phyloP scores from a whole-genome alignment of 2,888 invertebrate genomes.

The Sphinx pinastri region DNA sequence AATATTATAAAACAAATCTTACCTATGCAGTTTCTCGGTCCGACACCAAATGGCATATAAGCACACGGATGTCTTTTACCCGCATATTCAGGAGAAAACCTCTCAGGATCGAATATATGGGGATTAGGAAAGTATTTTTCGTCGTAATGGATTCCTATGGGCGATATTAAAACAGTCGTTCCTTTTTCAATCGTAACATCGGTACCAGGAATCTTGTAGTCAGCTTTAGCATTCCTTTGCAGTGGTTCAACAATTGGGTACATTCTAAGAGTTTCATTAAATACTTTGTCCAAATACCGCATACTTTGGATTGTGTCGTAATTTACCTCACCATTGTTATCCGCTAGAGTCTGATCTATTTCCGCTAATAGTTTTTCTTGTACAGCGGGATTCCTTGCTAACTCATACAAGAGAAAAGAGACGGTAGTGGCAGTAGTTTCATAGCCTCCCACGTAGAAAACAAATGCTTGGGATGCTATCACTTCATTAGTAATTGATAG shows the following conservation, averaged over 20 bases:
- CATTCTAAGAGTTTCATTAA: constrained; percentile 67
- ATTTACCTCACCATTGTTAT: constrained; percentile 55
- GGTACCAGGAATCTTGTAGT: too few relatives aligned
- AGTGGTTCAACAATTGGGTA: constrained; percentile 69
- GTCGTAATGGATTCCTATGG: constrained; percentile 67
- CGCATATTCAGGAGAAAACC: too few relatives aligned
- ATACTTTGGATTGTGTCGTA: constrained; percentile 65
- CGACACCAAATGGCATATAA: constrained; percentile 69
- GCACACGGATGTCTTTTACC: constrained; percentile 52
- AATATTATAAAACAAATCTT: constrained; percentile 35
- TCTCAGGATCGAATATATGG: too few relatives aligned
- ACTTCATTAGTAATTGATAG: constrained; percentile 55
- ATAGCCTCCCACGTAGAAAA: constrained; percentile 72
- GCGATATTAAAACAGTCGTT: constrained; percentile 44
- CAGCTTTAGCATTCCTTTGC: constrained; percentile 44
- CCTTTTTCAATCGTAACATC: too few relatives aligned
- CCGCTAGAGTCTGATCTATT: constrained; percentile 54
- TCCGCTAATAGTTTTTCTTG: constrained; percentile 52
- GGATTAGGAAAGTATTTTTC: constrained; percentile 64
- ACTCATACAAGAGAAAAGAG: constrained; percentile 47
- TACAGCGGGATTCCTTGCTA: constrained; percentile 54
- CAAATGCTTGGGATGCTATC: constrained; percentile 67
- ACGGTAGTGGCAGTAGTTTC: constrained; percentile 72
- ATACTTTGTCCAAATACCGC: constrained; percentile 65
- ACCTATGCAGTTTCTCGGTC: constrained; percentile 73